Evolutionary conservation across 2,113 vertebrate genomes (phyloP).

Genomic region (Cervus canadensis): DNA sequence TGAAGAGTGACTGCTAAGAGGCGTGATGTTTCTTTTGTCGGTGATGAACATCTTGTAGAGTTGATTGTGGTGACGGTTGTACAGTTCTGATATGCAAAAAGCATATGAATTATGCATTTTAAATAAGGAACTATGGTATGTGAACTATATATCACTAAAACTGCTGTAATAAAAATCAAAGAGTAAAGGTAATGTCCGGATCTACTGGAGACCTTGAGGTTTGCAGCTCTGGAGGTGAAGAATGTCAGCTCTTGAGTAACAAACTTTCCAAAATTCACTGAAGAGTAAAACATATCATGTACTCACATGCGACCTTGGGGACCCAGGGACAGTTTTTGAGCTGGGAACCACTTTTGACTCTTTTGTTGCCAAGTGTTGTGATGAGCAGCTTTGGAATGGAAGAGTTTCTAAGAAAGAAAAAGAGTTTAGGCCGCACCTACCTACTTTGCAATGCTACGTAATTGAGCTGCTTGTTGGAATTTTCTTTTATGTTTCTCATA

Average conservation of each 20-base stretch:
- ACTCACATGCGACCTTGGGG: not conserved
- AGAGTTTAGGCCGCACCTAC: not conserved
- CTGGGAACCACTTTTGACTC: not conserved
- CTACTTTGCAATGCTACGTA: not conserved
- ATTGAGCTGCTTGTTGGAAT: not conserved
- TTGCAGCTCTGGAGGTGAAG: not conserved
- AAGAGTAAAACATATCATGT: not conserved
- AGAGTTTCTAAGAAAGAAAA: not conserved
- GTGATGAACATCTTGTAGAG: not conserved
- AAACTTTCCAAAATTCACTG: not conserved
- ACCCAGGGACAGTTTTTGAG: not conserved
- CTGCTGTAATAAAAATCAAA: not conserved
- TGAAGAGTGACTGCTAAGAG: not conserved
- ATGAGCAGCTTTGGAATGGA: not conserved
- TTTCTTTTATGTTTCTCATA: not conserved
- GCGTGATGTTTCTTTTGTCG: not conserved
- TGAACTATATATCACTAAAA: not conserved
- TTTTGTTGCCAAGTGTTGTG: not conserved
- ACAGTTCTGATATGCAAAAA: not conserved
- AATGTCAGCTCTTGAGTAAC: not conserved
- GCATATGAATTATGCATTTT: not conserved
- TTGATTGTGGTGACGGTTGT: not conserved
- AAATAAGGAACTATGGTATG: not conserved
- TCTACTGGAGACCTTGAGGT: not conserved
- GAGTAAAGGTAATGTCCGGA: not conserved